Evolutionary conservation across 2,797 vertebrate species (phyloP), one percentile per base, ranked within the genome.

Genomic region (Coreius guichenoti): DNA sequence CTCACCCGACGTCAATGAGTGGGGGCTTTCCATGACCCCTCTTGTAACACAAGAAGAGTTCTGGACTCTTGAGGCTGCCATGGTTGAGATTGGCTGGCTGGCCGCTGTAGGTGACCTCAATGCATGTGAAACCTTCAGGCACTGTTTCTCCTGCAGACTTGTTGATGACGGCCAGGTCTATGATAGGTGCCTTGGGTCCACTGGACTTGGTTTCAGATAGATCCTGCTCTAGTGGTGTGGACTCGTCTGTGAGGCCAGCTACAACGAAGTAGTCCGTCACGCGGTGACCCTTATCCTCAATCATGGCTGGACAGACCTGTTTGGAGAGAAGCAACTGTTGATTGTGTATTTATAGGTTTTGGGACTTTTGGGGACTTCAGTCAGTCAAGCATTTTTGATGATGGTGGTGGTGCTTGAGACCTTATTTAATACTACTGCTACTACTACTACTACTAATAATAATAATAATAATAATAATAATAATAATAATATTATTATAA

Each of bases 241-340:
- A 96, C 29, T 96, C 96, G 87, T 99, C 98, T 0, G 98, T 99
- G 89, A 99, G 96, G 75, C 98, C 98, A 23, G 98, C 98, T 88
- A 99, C 98, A 83, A 99, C 98, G 70, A 99, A 99, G 94, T 99
- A 99, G 96, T 99, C 98, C 8, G 97, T 97, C 92, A 99, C 98
- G 2, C 97, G 97, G 88, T 97, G 97, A 90, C 97, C 97, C 94
- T 98, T 98, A 94, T 99, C 97, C 94, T 99, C 97, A 86, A 97
- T 96, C 98, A 98, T 99, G 96, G 93, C 94, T 96, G 93, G 88
- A 23, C 79, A 81, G 86, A 89, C 90, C 94, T 95, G 93, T 91
- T 80, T 19, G 23, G 67, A 85, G 9, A 80, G 49, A 72, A 73
- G 17, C 5, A n/a, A 67, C 11, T 16, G 14, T 47, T 74, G n/a